Evolutionary conservation across 2,113 vertebrate species (phyloP).

Genomic region (Epinephelus lanceolatus): DNA sequence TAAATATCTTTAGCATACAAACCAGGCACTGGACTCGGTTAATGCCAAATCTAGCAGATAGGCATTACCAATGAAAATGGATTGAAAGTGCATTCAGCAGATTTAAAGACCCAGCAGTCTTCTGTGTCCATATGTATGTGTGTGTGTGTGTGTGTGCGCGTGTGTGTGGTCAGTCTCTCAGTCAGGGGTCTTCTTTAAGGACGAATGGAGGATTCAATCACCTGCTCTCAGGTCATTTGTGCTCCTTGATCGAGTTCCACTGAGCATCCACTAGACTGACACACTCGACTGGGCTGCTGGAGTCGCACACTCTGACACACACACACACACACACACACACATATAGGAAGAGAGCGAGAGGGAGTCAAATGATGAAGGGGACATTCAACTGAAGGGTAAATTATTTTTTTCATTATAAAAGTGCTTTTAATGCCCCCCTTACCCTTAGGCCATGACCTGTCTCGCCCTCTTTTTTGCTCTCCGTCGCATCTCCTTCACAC

Average conservation of each 20-base stretch:
- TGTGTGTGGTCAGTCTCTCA: slow-evolving; percentile 9
- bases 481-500: neutral
- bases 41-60: neutral
- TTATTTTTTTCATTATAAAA: slow-evolving; percentile 55
- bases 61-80: slow-evolving; percentile 1
- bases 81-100: neutral
- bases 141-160: slow-evolving; percentile 26
- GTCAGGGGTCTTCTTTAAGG: slow-evolving; percentile 45
- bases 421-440: slow-evolving; percentile 45
- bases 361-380: slow-evolving; percentile 30
- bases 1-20: neutral
- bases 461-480: neutral
- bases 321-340: slow-evolving; percentile 12
- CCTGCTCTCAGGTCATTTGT: slow-evolving; percentile 64
- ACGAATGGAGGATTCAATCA: slow-evolving; percentile 64
- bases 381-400: slow-evolving; percentile 52
- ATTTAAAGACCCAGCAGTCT: neutral
- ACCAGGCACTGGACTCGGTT: neutral
- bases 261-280: slow-evolving; percentile 51
- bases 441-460: slow-evolving; percentile 44
- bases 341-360: neutral
- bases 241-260: slow-evolving; percentile 64
- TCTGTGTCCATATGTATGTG: slow-evolving; percentile 15
- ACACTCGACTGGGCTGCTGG: slow-evolving; percentile 41
- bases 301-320: slow-evolving; percentile 2